Base-by-base conservation (phyloP, 2,113 vertebrate species). In the Labeo catla region DNA sequence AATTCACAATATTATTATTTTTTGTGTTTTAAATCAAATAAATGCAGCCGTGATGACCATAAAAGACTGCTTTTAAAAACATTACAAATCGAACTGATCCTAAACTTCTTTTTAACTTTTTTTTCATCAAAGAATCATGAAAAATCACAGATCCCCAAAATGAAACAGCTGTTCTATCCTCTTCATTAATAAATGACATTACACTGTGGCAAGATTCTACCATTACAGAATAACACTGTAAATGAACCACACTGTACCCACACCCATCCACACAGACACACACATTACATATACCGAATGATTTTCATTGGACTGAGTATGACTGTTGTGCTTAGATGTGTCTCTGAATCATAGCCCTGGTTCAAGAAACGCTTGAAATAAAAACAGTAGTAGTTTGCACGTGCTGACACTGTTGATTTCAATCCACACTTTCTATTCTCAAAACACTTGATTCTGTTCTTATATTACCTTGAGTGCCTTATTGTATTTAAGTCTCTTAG, bases 231-330 rank as follows among this genome's bases (percentile, higher is more conserved):
- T 28, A n/a, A 1, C 65, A 36, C 11, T 74, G 36, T 6, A 47
- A 10, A 47, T 74, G 4, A 19, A 54, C 13, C 28, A 36, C n/a
- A 76, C 23, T 52, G 47, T 52, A 28, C 15, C 73, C 47, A 50
- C 74, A 54, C 74, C 23, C 74, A 34, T 54, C 28, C 28, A 54
- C 49, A 36, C 49, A 77, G 73, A 50, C 73, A 76, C 21, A 76
- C 73, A 76, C 74, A 77, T 54, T 54, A 36, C 47, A 74, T n/a
- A 77, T 21, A 9, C 47, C 8, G 72, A 74, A 74, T 23, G n/a
- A 8, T 76, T 28, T 50, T 76, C 73, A 76, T 8, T 76, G 73
- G 43, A 49, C 73, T 23, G 45, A 28, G 73, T 47, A 15, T 28
- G 43, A 49, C 11, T 76, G 45, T 50, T 45, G 45, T 50, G 45